Percentiles rank a stretch among this genome's conserved stretches.
Evolutionary conservation across 2,797 vertebrate species (phyloP).

Genomic region (Anas georgica): DNA sequence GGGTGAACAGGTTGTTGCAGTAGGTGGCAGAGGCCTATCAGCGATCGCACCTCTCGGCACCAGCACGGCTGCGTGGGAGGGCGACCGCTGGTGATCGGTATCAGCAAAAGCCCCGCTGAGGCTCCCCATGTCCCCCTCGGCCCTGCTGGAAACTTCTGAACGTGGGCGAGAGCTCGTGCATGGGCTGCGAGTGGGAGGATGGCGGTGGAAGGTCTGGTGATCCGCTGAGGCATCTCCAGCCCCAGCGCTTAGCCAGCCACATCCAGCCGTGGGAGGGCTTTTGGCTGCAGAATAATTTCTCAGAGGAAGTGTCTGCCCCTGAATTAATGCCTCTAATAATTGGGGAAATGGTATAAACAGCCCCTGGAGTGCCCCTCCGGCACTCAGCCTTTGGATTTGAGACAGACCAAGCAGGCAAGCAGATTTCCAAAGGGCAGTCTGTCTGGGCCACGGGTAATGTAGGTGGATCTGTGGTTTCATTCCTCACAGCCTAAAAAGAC

Average conservation of each 20-base stretch:
- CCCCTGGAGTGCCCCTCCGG: constrained; percentile 35
- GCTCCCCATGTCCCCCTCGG: not conserved
- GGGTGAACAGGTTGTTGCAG: not conserved
- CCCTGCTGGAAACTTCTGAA: not conserved
- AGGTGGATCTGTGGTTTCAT: constrained; percentile 27
- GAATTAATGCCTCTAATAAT: constrained; percentile 56
- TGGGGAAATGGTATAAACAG: constrained; percentile 40
- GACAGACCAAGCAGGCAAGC: constrained; percentile 4
- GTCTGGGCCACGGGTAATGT: not conserved
- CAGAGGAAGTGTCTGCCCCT: constrained; percentile 40
- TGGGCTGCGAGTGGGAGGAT: not conserved
- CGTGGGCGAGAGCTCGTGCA: not conserved
- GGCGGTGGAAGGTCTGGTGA: not conserved
- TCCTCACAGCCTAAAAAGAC: constrained; percentile 1
- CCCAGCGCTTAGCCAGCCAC: not conserved
- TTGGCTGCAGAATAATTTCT: constrained; percentile 38
- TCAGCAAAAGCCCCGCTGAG: not conserved
- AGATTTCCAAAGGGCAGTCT: not conserved
- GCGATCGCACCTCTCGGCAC: not conserved
- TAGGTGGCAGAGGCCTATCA: not conserved
- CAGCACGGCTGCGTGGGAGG: not conserved
- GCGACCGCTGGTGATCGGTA: not conserved
- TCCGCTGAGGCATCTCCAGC: not conserved
- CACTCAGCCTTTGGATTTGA: constrained; percentile 17
- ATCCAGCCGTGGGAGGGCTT: constrained; percentile 1